Base-by-base conservation (phyloP, 2,888 invertebrate species). In the Nomada fabriciana region DNA sequence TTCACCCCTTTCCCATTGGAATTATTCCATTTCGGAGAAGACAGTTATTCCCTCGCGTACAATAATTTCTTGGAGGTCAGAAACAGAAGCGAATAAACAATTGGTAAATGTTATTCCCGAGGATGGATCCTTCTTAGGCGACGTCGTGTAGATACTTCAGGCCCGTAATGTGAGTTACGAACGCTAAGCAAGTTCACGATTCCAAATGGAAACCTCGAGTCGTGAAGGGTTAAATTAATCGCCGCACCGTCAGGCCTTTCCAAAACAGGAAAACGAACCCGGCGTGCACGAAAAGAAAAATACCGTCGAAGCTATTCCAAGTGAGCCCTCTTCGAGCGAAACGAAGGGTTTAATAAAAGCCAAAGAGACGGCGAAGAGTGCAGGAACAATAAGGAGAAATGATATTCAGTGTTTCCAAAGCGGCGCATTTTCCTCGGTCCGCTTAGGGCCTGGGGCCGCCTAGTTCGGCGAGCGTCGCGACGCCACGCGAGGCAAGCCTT, bases 401-500 rank as follows among this genome's bases (percentile, higher is more conserved):
- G 71, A 20, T 60, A 57, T 53, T n/a, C 64, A 76, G 63, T 55
- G 80, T 87, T 87, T 83, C 68, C 63, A 80, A 78, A 84, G 78
- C 76, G 69, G 29, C 73, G 63, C 68, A 47, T 85, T 85, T 81
- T 72, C 80, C 74, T 82, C 83, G 84, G 76, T 71, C 80, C 83
- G 86, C 81, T 86, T 89, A 87, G 88, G 86, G 86, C 85, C 79
- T 82, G 84, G 79, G 86, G 80, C 88, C 91, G 90, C 91, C 92
- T 92, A 92, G 91, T 92, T 92, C 89, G 91, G 91, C 88, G 91
- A 90, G 93, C 92, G 88, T 92, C 92, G 90, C 91, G 91, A 91
- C 89, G 93, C 88, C 86, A 90, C 90, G 89, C 90, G 90, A 91
- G 89, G 91, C 93, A 91, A 91, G 91, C 93, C 93, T 93, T 93